Evolutionary conservation across 2,888 invertebrate species (phyloP), one percentile per base, ranked within the genome.

Genomic region (Junonia oenone): DNA sequence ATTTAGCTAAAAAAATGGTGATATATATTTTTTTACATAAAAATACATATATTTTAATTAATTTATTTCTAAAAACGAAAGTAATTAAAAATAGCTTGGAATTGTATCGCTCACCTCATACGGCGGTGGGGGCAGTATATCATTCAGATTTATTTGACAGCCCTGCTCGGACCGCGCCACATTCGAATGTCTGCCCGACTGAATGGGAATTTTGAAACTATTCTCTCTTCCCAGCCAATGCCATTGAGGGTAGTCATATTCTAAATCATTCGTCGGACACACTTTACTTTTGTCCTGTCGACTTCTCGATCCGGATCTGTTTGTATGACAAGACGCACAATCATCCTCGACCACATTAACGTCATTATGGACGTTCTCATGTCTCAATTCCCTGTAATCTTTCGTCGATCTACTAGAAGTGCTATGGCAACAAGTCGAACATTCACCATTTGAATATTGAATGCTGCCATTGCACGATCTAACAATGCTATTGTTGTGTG

Each of bases 91-190:
- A 11, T 9, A 33, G 45, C 11, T 15, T 46, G 17, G n/a, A 29
- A 29, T 35, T 29, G 31, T 22, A 45, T 43, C 22, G 47, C 58
- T 58, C 43, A 89, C 90, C 88, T 92, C 92, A 76, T 92, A 92
- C 64, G 92, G 92, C 38, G 92, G 92, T 65, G 92, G 92, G 58
- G 93, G 93, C 66, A 93, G 75, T 91, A 93, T 92, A 81, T 93
- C 93, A 81, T 92, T 92, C 84, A 93, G 92, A 83, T 93, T 93
- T 73, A 91, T 87, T 83, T 91, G 91, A 83, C 90, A 90, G 76
- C 89, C 84, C 73, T 88, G 89, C 69, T 89, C 90, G 71, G 88
- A 86, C 75, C 84, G 82, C 71, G 83, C 81, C 68, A 83, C 82
- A 68, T 83, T 87, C 73, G 88, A 86, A 76, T 88, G 83, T 78